Conservation (phyloP, 2,797 vertebrate species). For the Danionella dracula region DNA sequence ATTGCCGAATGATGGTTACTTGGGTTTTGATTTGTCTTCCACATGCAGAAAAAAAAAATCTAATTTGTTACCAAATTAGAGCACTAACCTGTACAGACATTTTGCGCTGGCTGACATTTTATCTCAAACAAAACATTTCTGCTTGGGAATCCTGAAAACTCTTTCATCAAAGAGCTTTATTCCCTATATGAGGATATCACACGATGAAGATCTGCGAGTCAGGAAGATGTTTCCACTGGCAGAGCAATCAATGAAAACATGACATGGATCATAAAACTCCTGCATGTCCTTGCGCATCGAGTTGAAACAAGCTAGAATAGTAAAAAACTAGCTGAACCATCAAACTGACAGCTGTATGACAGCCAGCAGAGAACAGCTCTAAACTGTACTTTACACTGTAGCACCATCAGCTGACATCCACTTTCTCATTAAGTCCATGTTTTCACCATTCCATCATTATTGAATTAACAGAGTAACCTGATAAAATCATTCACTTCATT, state of each 20-base stretch:
- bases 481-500: not conserved
- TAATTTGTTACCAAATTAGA: too few relatives aligned
- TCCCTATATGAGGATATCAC: slow-evolving; percentile 31
- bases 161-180: slow-evolving; percentile 1
- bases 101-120: too few relatives aligned
- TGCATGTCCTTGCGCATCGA: slow-evolving; percentile 47
- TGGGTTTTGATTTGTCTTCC: too few relatives aligned
- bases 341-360: slow-evolving; percentile 16
- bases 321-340: too few relatives aligned
- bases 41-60: too few relatives aligned
- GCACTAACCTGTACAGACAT: too few relatives aligned
- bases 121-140: too few relatives aligned
- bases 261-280: slow-evolving; percentile 54
- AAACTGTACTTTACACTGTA: not conserved
- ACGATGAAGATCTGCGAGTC: slow-evolving; percentile 16
- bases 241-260: slow-evolving; percentile 35
- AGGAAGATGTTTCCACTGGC: slow-evolving; percentile 16
- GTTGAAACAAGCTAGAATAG: slow-evolving; percentile 36
- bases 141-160: too few relatives aligned
- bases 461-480: not conserved
- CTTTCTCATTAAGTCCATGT: not conserved
- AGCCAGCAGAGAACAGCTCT: not conserved
- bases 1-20: too few relatives aligned
- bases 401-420: not conserved
- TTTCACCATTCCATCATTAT: not conserved